phyloP scores from a whole-genome alignment of 1,140 invertebrate species.

The Euwallacea fornicatus region DNA sequence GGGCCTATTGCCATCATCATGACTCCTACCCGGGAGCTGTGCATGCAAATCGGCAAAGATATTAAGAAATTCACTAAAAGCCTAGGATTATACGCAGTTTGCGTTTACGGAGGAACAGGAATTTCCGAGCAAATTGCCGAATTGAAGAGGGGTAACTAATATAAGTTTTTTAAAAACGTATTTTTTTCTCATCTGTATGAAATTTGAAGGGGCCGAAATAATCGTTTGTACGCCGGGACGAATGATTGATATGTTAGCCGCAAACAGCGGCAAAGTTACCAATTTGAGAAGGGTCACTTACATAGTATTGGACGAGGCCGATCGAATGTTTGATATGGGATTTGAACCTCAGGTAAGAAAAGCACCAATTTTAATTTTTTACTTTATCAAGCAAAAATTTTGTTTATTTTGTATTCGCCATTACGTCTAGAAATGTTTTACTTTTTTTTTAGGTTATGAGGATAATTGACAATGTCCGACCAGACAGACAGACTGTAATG shows the following conservation, averaged over 20 bases:
- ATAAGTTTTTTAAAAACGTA: background rate
- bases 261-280: slow-evolving; percentile 95
- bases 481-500: slow-evolving; percentile 97
- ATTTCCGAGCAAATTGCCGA: slow-evolving; percentile 98
- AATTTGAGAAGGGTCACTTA: slow-evolving; percentile 96
- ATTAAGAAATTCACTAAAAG: slow-evolving; percentile 95
- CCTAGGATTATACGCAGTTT: slow-evolving; percentile 84
- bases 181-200: slow-evolving; percentile 16
- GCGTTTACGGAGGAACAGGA: slow-evolving; percentile 98
- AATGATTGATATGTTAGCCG: slow-evolving; percentile 99
- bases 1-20: slow-evolving; percentile 97
- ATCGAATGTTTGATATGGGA: slow-evolving; percentile 99
- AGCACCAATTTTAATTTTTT: background rate
- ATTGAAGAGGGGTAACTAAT: slow-evolving; percentile 78
- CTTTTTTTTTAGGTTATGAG: slow-evolving; percentile 73
- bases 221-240: slow-evolving; percentile 98
- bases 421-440: slow-evolving; percentile 44
- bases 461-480: slow-evolving; percentile 96
- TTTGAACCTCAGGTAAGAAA: slow-evolving; percentile 90
- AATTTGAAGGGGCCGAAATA: slow-evolving; percentile 75
- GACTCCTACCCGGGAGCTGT: slow-evolving; percentile 97
- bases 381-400: background rate
- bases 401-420: background rate
- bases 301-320: slow-evolving; percentile 97
- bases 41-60: slow-evolving; percentile 98